Base-by-base conservation (phyloP, 2,888 invertebrate species). In the Cyclophora punctaria region DNA sequence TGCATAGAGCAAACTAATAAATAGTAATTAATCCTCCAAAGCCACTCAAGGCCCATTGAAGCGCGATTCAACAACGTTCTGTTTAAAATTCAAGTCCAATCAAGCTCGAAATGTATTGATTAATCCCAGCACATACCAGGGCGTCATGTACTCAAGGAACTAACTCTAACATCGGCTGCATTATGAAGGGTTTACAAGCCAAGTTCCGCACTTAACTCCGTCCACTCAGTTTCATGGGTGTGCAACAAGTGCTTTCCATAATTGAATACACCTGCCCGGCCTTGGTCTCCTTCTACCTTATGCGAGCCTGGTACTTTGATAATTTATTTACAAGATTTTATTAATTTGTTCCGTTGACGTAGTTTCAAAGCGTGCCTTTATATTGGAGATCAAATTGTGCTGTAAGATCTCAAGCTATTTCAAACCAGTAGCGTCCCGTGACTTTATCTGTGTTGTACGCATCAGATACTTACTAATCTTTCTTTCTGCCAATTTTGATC, bases 211-310 rank as follows among this genome's bases (percentile, higher is more conserved):
- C 74, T 76, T 71, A 73, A 67, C 71, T 75, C 63, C 55, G 71
- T 72, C 72, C 71, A 73, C 71, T 74, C 67, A 65, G 71, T 67
- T 73, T 68, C 69, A 69, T 64, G 63, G 66, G 55, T 62, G 70
- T 61, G 75, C 78, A 79, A 78, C 78, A 79, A 79, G 78, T 79
- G 75, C 68, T 69, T 67, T 78, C 70, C 72, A 77, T 77, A 76
- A 79, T 78, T 78, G 74, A 78, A 69, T 69, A 67, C 69, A 72
- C 70, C 70, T 71, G 71, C 67, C 63, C 63, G 58, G 60, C 44
- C 44, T 61, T 60, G 50, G 48, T 54, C 60, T 56, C 59, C 58
- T 56, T 55, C 52, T 62, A 62, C 63, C 56, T 63, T 68, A 69
- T 75, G 67, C 50, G 52, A 48, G 55, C 62, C 67, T 71, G 55